A percentile compares a stretch with the other conserved stretches of the same genome.
These are phyloP conservation scores for Enteromius mattozi DNA, from an alignment of 2,797 vertebrate genomes.

Conservation along the genomic window DNA sequence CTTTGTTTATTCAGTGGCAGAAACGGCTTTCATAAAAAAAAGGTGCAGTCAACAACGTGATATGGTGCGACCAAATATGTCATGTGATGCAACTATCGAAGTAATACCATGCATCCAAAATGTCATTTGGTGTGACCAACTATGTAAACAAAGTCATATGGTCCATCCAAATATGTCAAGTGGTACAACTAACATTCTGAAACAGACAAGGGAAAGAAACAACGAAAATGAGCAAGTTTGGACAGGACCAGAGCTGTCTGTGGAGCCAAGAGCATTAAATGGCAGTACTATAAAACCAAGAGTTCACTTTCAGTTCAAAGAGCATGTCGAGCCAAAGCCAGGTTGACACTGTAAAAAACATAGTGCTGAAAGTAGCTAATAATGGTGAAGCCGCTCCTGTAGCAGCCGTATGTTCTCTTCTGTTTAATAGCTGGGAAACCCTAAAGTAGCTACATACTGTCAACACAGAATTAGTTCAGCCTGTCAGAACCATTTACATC, in stretches of 20 bases:
- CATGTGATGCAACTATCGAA: neutral
- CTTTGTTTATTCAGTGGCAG: no score
- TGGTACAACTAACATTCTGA: neutral
- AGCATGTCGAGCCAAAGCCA: conserved; percentile 59
- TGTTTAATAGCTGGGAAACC: conserved; percentile 23
- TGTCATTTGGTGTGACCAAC: neutral
- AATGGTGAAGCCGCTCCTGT: conserved; percentile 38
- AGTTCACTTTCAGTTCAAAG: conserved; percentile 76
- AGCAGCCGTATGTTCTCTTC: conserved; percentile 41
- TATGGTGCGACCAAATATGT: neutral
- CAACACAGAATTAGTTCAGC: conserved; percentile 32
- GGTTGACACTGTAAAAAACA: conserved; percentile 60
- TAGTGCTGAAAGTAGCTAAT: conserved; percentile 44
- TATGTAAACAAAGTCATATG: neutral
- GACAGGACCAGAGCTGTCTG: conserved; percentile 62
- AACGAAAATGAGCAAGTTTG: neutral
- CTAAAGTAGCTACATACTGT: neutral
- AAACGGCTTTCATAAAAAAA: neutral
- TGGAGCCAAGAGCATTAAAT: conserved; percentile 58
- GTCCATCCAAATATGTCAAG: neutral
- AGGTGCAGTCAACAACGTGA: neutral
- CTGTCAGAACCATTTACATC: conserved; percentile 5
- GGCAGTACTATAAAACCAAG: conserved; percentile 38
- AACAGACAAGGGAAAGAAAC: neutral
- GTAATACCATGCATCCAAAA: no score